Percentiles rank a stretch among this genome's conserved stretches.
Evolutionary conservation across 2,113 vertebrate genomes (phyloP).

Genomic region (Tichodroma muraria): DNA sequence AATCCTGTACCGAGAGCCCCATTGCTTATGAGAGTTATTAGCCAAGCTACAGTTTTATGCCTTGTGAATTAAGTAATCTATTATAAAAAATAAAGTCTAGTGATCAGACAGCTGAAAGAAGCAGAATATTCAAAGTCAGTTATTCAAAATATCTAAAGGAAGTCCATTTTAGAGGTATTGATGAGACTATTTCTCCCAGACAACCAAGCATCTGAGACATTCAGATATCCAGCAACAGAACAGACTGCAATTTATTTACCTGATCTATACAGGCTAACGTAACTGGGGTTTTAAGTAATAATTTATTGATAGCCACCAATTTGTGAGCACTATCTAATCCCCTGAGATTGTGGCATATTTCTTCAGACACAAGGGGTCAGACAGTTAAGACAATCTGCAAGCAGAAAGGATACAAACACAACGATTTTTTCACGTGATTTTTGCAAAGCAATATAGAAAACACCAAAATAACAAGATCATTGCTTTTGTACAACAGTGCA

Average conservation of each 20-base stretch:
- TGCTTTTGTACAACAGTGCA: not conserved
- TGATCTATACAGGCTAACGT: not conserved
- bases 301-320: not conserved
- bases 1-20: not conserved
- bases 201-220: not conserved
- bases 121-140: not conserved
- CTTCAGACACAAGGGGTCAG: not conserved
- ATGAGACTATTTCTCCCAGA: not conserved
- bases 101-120: not conserved
- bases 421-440: not conserved
- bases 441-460: not conserved
- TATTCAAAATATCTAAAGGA: not conserved
- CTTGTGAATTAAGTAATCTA: not conserved
- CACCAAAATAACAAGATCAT: not conserved
- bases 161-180: not conserved
- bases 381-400: not conserved
- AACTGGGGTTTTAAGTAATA: not conserved
- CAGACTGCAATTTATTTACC: not conserved
- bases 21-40: not conserved
- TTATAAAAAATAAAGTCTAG: not conserved
- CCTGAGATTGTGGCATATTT: not conserved
- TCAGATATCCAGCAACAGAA: not conserved
- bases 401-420: not conserved
- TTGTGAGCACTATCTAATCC: not conserved
- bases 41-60: not conserved